Conservation (phyloP, 2,888 invertebrate species). For the Panzeria rudis region DNA sequence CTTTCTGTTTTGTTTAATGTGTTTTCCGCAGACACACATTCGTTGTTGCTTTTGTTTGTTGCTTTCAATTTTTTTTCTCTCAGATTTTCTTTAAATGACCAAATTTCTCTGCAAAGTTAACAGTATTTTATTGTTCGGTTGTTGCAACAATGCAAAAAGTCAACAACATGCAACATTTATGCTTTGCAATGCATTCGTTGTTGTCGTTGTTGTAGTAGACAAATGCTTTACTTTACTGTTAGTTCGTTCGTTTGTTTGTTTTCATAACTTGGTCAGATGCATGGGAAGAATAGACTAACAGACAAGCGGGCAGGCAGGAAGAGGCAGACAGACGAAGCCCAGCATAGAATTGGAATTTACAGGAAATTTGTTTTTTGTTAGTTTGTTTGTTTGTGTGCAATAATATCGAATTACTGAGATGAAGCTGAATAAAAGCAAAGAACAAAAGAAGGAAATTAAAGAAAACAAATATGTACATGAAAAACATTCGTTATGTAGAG, state of each 20-base stretch:
- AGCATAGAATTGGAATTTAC: conserved; percentile 44
- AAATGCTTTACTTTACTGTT: conserved; percentile 16
- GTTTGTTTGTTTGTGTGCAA: neutral
- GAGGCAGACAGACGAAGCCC: conserved; percentile 1
- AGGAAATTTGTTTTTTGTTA: conserved; percentile 32
- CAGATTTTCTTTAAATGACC: conserved; percentile 62
- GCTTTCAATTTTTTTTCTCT: conserved; percentile 5
- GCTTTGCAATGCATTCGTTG: conserved; percentile 16
- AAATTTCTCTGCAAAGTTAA: conserved; percentile 66
- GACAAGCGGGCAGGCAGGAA: neutral
- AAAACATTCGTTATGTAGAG: conserved; percentile 18
- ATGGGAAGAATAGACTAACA: conserved; percentile 10
- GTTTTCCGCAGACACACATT: conserved; percentile 54
- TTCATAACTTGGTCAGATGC: conserved; percentile 62
- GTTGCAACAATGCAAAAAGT: conserved; percentile 52
- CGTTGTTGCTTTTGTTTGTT: conserved; percentile 45
- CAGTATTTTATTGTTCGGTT: conserved; percentile 39
- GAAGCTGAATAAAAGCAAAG: conserved; percentile 7
- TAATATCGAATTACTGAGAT: conserved; percentile 41
- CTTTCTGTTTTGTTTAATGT: conserved; percentile 14
- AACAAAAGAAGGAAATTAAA: conserved; percentile 48
- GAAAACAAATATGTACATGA: conserved; percentile 9
- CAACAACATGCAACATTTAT: conserved; percentile 62
- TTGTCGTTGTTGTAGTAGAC: conserved; percentile 30
- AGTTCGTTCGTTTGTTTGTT: conserved; percentile 11